Evolutionary conservation across 1,140 invertebrate genomes (phyloP).

Genomic region (Spodoptera litura): DNA sequence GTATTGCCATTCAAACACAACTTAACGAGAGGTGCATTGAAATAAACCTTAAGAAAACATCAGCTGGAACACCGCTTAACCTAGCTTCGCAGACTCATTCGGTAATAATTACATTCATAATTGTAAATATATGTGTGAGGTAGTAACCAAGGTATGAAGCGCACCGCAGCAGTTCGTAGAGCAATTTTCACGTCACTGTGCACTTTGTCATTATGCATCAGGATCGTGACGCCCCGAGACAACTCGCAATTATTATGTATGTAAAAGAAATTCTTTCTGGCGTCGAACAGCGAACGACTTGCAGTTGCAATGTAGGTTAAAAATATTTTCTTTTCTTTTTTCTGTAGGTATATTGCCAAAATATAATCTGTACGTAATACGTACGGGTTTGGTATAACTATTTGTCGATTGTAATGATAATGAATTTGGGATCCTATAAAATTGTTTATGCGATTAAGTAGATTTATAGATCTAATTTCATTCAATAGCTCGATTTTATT

Average conservation of each 20-base stretch:
- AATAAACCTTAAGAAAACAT: slow-evolving; percentile 20
- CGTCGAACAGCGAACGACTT: slow-evolving; percentile 63
- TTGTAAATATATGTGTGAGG: slow-evolving; percentile 45
- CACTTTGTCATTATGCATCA: slow-evolving; percentile 85
- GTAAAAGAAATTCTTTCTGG: slow-evolving; percentile 84
- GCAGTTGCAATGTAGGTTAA: slow-evolving; percentile 52
- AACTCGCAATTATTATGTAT: slow-evolving; percentile 86
- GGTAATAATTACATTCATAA: slow-evolving; percentile 48
- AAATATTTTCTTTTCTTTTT: neutral
- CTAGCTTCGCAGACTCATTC: slow-evolving; percentile 15
- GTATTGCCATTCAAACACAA: neutral
- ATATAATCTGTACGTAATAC: neutral
- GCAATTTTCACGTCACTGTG: slow-evolving; percentile 84
- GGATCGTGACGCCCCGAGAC: slow-evolving; percentile 85
- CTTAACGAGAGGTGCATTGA: neutral
- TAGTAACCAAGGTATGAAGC: slow-evolving; percentile 36
- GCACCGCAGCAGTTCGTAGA: slow-evolving; percentile 66
- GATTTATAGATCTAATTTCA: slow-evolving; percentile 39
- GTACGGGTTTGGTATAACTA: neutral
- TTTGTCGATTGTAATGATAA: neutral
- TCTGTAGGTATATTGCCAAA: neutral
- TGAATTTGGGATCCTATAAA: neutral
- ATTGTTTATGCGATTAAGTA: neutral
- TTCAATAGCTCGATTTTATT: slow-evolving; percentile 42
- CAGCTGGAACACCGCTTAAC: slow-evolving; percentile 30